Conservation (phyloP, 2,888 invertebrate genomes). For the Acleris sparsana region DNA sequence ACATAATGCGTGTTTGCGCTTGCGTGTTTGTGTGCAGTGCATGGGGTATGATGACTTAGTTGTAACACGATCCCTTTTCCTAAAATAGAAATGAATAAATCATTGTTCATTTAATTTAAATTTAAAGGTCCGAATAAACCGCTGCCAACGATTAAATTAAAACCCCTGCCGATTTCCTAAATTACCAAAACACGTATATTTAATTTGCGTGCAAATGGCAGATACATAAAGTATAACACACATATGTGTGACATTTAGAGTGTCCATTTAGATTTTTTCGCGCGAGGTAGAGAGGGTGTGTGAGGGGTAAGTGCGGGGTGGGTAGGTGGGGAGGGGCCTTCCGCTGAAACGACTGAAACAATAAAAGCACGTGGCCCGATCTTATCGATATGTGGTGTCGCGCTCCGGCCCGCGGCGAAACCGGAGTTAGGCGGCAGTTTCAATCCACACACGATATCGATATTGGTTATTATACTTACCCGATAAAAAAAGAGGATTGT, state of each 20-base stretch:
- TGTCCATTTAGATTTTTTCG: conserved; percentile 65
- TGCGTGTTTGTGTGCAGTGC: too few relatives aligned
- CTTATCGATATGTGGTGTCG: conserved; percentile 77
- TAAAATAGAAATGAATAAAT: too few relatives aligned
- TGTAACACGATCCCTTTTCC: too few relatives aligned
- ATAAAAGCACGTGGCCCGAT: conserved; percentile 67
- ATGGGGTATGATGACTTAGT: too few relatives aligned
- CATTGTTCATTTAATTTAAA: too few relatives aligned
- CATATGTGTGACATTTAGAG: conserved; percentile 37
- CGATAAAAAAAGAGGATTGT: neutral
- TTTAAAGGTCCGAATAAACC: conserved; percentile 7
- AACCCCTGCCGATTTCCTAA: conserved; percentile 16
- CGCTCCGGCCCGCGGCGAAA: conserved; percentile 59
- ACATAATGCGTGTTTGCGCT: too few relatives aligned
- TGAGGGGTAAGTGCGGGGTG: conserved; percentile 31
- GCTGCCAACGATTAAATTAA: conserved; percentile 21
- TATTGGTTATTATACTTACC: conserved; percentile 44
- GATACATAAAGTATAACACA: neutral
- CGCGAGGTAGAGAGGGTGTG: conserved; percentile 37
- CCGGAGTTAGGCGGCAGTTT: conserved; percentile 55
- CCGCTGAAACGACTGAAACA: conserved; percentile 56
- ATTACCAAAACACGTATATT: conserved; percentile 38
- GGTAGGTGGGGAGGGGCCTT: conserved; percentile 40
- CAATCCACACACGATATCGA: conserved; percentile 32
- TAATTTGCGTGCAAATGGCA: conserved; percentile 28